Base-by-base conservation (phyloP, 2,888 invertebrate species). In the Selenia dentaria region DNA sequence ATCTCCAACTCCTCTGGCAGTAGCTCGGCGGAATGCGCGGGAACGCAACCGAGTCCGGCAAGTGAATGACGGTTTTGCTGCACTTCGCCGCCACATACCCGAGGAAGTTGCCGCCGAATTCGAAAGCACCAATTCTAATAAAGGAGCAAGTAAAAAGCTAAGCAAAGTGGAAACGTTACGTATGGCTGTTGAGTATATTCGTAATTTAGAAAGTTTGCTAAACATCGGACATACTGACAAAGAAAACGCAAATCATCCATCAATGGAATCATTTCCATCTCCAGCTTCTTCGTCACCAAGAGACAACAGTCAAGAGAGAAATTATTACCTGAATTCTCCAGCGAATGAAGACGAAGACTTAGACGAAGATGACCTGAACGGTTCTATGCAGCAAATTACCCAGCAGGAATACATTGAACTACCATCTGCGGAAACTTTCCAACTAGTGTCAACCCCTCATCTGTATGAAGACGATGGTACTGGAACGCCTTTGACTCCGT, bases 1-100 rank as follows among this genome's bases (percentile, higher is more conserved):
- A 4, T 81, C 94, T 45, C 94, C 95, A 2, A 94, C 94, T 35
- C 96, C 95, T 0, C 93, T 96, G 12, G 95, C 97, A 0, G 97
- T 97, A 4, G 97, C 97, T 0, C 91, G 97, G 29, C 91, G 98
- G 69, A 98, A 98, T 87, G 98, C 97, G 51, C 93, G 98, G 38
- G 98, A 98, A 92, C 91, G 98, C 11, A 98, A 98, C 83, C 93
- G 98, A 49, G 98, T 98, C 6, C 96, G 97, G 62, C 97, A 97
- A 92, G 97, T 97, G 14, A 97, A 97, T 83, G 96, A 96, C 68
- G 97, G 97, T 10, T 97, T 97, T 76, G 96, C 96, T 0, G 95
- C 95, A n/a, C 84, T 97, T 1, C 92, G 97, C 11, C 95, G 96
- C 63, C 96, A 96, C 73, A 97, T 97, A 56, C 97, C 97, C 0